Base-by-base conservation (phyloP, 1,140 invertebrate genomes). In the roundworm (Caenorhabditis elegans) region DNA sequence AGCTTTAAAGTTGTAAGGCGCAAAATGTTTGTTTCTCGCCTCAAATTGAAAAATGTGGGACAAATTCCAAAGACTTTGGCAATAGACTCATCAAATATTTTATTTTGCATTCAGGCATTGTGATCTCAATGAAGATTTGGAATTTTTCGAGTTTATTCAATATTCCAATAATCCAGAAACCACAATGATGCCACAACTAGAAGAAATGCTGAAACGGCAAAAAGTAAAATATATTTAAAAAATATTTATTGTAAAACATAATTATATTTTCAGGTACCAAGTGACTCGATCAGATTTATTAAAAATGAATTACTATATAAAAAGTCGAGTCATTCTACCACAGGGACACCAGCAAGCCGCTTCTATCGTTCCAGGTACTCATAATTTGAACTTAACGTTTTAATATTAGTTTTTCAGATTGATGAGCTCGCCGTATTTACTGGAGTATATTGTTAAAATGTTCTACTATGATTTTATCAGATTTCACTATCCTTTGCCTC, bases 401-500 rank as follows among this genome's bases (percentile, higher is more conserved):
- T 22, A 6, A 1, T 39, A 8, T 22, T 8, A 1, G 1, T 34
- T 31, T 1, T 79, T 65, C 55, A 79, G 78, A 48, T 22, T 79
- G 0, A 36, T 53, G 51, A 79, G 39, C 8, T 79, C 78, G 6
- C 53, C 78, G 6, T 79, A 79, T 36, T 26, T 79, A 6, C 10
- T 79, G 22, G 78, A 79, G 47, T 70, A n/a, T n/a, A 55, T 79
- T 47, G 53, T 79, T 15, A 39, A 48, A 26, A 79, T 79, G 78
- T 79, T 79, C 48, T 79, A 79, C 53, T 43, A 79, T 17, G 78
- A 79, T 31, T 79, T 79, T 26, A 26, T 60, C 28, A 48, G 15
- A 5, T 79, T 79, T 15, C 22, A 79, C 28, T 79, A 79, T 26
- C 17, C 28, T 3, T 47, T 79, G n/a, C 78, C 78, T 28, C 34